Base-by-base conservation (phyloP, 2,113 vertebrate genomes). In the Poecile atricapillus region DNA sequence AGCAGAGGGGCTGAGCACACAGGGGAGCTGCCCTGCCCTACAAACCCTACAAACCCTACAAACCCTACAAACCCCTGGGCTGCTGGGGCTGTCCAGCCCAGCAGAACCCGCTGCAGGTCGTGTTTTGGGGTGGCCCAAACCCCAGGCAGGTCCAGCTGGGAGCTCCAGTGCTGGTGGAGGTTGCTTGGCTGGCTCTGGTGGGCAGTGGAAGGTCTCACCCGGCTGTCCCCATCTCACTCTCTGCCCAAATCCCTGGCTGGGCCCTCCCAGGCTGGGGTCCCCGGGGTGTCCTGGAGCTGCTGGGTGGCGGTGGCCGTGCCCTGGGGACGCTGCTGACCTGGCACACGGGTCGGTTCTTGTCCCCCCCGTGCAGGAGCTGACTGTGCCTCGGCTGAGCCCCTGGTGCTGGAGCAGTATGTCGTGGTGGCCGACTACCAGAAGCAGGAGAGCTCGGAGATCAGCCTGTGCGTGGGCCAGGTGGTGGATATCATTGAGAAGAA, bases 401-500 rank as follows among this genome's bases (percentile, higher is more conserved):
- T 99, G 96, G 97, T 99, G 80, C 98, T 99, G 81, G 99, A 99
- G 95, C 99, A 99, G 97, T 99, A 99, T 49, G 98, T 99, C 93
- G 99, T 99, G 59, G 99, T 99, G 76, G 99, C 99, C 1, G 96
- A 99, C 96, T 99, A 99, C 74, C 99, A 99, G 97, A 99, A 99
- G 96, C 99, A 99, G 98, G 99, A 99, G 97, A 99, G 99, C 97
- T 99, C 99, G 3, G 99, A 99, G 98, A 98, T 99, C 98, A 99
- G 99, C 97, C 98, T 99, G 90, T 97, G 98, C 18, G 99, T 99
- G 93, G 99, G 99, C 49, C 99, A 99, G 96, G 97, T 99, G 92
- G 99, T 99, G 97, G 99, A 99, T 91, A 99, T 99, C 98, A 99
- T 99, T 65, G 99, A 99, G 98, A 99, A 99, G 97, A 99, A 99